A percentile compares a stretch with the other conserved stretches of the same genome.
Conservation (phyloP, 2,888 invertebrate genomes). For the Dichetophora obliterata region DNA sequence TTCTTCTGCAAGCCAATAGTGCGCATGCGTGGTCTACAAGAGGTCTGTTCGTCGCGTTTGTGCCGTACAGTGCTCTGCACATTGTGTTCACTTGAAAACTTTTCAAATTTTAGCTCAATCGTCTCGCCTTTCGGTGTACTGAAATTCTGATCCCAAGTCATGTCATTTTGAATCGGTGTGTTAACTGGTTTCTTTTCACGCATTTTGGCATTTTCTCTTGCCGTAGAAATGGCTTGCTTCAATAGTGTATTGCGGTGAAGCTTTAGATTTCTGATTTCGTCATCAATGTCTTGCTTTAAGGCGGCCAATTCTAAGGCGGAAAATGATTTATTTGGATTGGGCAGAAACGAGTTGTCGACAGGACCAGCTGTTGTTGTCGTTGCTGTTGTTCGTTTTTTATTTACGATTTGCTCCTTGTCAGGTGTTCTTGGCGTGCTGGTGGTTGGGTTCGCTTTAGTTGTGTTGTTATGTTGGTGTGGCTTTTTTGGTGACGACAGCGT, state of each 20-base stretch:
- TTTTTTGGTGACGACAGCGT: not conserved
- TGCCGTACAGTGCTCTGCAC: slow-evolving; percentile 35
- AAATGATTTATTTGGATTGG: slow-evolving; percentile 26
- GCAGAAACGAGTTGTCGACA: not conserved
- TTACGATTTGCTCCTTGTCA: not conserved
- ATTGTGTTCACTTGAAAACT: slow-evolving; percentile 44
- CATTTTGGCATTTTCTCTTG: slow-evolving; percentile 16
- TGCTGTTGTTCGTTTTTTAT: not conserved
- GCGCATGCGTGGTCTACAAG: slow-evolving; percentile 46
- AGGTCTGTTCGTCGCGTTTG: slow-evolving; percentile 40
- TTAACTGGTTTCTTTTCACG: slow-evolving; percentile 3
- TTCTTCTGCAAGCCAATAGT: slow-evolving; percentile 46
- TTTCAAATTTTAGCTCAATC: slow-evolving; percentile 42
- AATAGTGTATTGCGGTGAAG: slow-evolving; percentile 14
- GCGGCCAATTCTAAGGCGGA: slow-evolving; percentile 35
- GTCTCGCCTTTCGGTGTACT: not conserved
- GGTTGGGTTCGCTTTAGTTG: not conserved
- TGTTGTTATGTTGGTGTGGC: not conserved
- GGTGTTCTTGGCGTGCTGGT: not conserved
- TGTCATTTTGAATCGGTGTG: slow-evolving; percentile 31
- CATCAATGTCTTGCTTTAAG: slow-evolving; percentile 41
- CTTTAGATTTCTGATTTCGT: slow-evolving; percentile 47
- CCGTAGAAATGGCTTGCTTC: not conserved
- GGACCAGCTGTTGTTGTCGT: not conserved
- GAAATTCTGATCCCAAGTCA: slow-evolving; percentile 42